A percentile compares a stretch with the other conserved stretches of the same genome.
Conservation (phyloP, 2,113 vertebrate species). For the Plestiodon gilberti region DNA sequence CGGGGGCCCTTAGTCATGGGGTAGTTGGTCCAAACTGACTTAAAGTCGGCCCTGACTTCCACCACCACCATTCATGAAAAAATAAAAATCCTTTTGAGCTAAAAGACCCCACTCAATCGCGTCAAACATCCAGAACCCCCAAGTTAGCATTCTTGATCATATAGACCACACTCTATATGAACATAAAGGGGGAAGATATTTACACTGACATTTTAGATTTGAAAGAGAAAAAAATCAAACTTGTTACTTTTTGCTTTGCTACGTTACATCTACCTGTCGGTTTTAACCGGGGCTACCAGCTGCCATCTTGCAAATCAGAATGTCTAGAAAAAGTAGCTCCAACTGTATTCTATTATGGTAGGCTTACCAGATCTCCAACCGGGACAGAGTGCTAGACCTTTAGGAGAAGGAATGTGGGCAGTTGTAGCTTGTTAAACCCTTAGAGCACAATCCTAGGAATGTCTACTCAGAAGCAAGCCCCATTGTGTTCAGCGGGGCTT, state of each 20-base stretch:
- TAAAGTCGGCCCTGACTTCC: no score
- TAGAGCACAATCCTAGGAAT: no score
- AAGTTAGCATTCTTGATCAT: neutral
- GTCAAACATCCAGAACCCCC: neutral
- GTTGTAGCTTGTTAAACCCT: no score
- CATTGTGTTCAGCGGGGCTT: no score
- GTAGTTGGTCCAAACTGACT: no score
- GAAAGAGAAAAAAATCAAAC: neutral
- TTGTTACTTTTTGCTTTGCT: neutral
- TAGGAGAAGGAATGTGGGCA: no score
- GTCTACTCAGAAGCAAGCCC: no score
- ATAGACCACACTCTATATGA: neutral
- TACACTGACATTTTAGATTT: neutral
- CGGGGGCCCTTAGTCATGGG: no score
- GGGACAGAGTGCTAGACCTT: no score
- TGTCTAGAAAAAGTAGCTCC: neutral
- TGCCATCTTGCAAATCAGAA: neutral
- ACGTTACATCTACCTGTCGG: no score
- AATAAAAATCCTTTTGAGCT: neutral
- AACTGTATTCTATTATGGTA: neutral
- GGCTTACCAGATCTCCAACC: no score
- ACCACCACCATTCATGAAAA: neutral
- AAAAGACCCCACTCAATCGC: neutral
- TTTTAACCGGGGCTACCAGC: neutral
- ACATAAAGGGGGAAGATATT: neutral